phyloP scores from a whole-genome alignment of 2,113 vertebrate species.

The Charadrius vociferus region DNA sequence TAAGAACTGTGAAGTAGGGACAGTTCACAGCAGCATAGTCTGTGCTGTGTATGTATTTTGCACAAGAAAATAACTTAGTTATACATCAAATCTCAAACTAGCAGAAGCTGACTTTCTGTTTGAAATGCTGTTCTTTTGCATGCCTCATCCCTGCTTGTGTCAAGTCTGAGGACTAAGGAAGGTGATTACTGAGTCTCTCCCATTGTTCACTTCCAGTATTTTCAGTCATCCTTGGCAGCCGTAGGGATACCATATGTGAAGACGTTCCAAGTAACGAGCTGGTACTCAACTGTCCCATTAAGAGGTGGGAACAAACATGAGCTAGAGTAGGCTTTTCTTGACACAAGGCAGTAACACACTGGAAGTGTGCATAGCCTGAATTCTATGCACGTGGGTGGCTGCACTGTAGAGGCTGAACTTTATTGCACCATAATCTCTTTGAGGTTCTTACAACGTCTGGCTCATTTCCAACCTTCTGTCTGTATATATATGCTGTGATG shows the following conservation, averaged over 20 bases:
- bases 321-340: neutral
- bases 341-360: neutral
- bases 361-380: neutral
- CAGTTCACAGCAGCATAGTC: neutral
- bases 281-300: neutral
- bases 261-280: neutral
- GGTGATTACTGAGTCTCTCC: neutral
- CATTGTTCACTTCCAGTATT: constrained; percentile 40
- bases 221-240: constrained; percentile 20
- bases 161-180: neutral
- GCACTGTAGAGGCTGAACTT: neutral
- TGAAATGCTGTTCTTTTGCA: constrained; percentile 24
- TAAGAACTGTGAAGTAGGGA: neutral
- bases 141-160: neutral
- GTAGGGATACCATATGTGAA: neutral
- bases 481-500: neutral
- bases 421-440: neutral
- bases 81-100: neutral
- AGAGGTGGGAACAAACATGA: neutral
- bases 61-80: neutral
- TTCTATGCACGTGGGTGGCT: constrained; percentile 4
- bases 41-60: neutral
- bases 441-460: neutral
- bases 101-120: constrained; percentile 12
- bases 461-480: constrained; percentile 21